A percentile compares a stretch with the other conserved stretches of the same genome.
Conservation (phyloP, 2,113 vertebrate species). For the Craseonycteris thonglongyai region DNA sequence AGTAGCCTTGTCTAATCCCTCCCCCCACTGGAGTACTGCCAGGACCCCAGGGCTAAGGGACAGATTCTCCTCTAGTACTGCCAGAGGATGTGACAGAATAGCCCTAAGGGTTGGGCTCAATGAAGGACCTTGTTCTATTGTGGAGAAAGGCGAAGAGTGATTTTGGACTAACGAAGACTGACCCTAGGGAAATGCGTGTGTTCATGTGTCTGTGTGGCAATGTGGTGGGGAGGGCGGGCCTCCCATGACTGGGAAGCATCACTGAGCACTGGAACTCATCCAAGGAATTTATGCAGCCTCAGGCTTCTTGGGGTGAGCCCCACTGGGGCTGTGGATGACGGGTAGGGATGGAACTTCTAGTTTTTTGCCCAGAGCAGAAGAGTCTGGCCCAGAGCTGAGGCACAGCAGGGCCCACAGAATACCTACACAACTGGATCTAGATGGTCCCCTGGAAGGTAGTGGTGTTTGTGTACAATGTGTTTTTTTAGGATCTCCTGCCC, state of each 20-base stretch:
- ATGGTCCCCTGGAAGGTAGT: neutral
- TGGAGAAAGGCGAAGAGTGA: slow-evolving; percentile 31
- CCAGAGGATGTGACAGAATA: slow-evolving; percentile 56
- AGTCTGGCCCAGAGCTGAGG: slow-evolving; percentile 5
- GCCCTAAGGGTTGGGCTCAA: slow-evolving; percentile 56
- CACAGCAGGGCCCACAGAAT: slow-evolving; percentile 23
- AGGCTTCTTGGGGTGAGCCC: slow-evolving; percentile 51
- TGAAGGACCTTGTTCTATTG: slow-evolving; percentile 63
- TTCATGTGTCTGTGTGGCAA: neutral
- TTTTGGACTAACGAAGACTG: slow-evolving; percentile 36
- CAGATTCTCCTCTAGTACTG: slow-evolving; percentile 66
- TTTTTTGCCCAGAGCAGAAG: slow-evolving; percentile 51
- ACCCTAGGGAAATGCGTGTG: slow-evolving; percentile 31
- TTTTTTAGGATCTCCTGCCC: neutral
- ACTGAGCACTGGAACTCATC: slow-evolving; percentile 39
- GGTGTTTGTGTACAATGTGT: neutral
- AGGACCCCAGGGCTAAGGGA: slow-evolving; percentile 39
- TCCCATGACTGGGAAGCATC: slow-evolving; percentile 55
- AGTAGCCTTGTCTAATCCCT: slow-evolving; percentile 58
- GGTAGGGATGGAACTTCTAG: slow-evolving; percentile 52
- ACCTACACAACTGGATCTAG: slow-evolving; percentile 43
- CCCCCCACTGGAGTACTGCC: slow-evolving; percentile 44
- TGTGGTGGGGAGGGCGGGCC: slow-evolving; percentile 40
- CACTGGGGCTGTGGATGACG: slow-evolving; percentile 43
- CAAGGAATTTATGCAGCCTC: slow-evolving; percentile 53